Evolutionary conservation across 2,113 vertebrate species (phyloP).

Genomic region (Heterocephalus glaber): DNA sequence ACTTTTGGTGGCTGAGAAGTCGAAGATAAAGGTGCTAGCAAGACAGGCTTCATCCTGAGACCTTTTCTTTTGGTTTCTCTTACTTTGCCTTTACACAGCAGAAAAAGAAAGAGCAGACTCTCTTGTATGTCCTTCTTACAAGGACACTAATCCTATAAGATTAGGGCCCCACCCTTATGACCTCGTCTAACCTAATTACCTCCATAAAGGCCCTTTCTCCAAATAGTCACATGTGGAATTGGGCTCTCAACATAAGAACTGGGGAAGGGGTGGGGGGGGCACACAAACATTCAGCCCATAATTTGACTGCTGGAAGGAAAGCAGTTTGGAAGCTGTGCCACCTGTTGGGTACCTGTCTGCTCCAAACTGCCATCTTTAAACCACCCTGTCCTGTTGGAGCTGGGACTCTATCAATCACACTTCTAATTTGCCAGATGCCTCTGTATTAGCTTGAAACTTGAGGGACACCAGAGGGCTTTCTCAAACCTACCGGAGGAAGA

Average conservation of each 20-base stretch:
- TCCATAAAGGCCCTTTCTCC: neutral
- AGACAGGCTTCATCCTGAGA: neutral
- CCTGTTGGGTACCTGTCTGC: neutral
- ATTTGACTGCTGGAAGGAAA: neutral
- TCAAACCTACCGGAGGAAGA: neutral
- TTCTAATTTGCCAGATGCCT: neutral
- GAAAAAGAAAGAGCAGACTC: neutral
- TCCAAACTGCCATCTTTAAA: neutral
- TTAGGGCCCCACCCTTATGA: no score
- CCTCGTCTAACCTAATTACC: no score
- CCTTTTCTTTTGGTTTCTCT: neutral
- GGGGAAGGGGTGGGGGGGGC: no score
- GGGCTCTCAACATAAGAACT: neutral
- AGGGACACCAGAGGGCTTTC: neutral
- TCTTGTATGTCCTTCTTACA: neutral
- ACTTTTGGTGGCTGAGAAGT: neutral
- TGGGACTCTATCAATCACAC: neutral
- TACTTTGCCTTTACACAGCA: neutral
- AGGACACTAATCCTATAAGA: neutral
- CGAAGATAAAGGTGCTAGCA: neutral
- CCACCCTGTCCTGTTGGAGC: neutral
- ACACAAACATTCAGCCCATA: neutral
- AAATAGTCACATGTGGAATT: neutral
- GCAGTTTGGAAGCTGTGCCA: neutral
- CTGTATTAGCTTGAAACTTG: neutral